Evolutionary conservation across 2,797 vertebrate genomes (phyloP).

Genomic region (Limosa lapponica): DNA sequence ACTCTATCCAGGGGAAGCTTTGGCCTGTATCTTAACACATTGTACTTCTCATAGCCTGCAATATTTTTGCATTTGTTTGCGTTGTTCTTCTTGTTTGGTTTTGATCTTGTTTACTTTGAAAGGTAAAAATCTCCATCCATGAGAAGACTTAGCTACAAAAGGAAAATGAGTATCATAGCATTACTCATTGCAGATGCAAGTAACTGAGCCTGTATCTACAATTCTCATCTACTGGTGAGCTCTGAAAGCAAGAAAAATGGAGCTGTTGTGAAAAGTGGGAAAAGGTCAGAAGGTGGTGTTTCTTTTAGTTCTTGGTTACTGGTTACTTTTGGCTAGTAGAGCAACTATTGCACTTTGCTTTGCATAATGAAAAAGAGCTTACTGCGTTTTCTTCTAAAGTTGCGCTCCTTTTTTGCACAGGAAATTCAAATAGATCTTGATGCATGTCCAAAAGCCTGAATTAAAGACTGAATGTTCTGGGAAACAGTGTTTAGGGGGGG

Average conservation of each 20-base stretch:
- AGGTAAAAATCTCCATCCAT: not conserved
- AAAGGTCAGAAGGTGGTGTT: not conserved
- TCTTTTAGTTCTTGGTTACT: not conserved
- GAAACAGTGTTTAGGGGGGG: not conserved
- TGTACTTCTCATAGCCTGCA: not conserved
- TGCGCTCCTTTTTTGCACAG: rapidly evolving
- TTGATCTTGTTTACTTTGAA: not conserved
- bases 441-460: not conserved
- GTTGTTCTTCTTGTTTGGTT: not conserved
- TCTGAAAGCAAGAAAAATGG: not conserved
- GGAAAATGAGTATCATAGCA: not conserved
- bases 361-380: not conserved
- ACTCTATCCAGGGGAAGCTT: not conserved
- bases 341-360: not conserved
- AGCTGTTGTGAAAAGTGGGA: not conserved
- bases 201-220: not conserved
- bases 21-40: not conserved
- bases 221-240: not conserved
- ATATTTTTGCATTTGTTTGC: not conserved
- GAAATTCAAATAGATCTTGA: not conserved
- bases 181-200: not conserved
- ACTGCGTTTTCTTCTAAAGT: not conserved
- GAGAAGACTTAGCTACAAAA: not conserved
- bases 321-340: not conserved
- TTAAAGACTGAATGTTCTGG: not conserved